These are phyloP conservation scores for Oryzias melastigma DNA, from an alignment of 2,113 vertebrate genomes.

Conservation along the genomic window DNA sequence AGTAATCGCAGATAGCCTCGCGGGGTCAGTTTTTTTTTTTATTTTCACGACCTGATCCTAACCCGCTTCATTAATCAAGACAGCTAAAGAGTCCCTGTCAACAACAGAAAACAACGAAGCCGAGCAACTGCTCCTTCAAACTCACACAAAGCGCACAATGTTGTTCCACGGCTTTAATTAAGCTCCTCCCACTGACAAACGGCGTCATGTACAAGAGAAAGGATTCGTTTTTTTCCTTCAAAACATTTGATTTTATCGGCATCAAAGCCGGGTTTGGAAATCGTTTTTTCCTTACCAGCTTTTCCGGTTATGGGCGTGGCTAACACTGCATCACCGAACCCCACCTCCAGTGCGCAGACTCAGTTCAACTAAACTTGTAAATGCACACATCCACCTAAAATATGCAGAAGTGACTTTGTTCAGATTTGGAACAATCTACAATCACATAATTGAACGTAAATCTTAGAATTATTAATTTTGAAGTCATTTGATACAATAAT, in stretches of 20 bases:
- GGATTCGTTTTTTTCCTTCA: background rate
- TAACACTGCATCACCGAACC: conserved; percentile 36
- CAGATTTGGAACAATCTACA: no score
- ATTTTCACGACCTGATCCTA: no score
- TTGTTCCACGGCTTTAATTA: background rate
- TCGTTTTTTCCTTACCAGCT: background rate
- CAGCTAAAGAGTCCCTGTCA: conserved; percentile 9
- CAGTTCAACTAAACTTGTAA: background rate
- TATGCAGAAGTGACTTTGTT: no score
- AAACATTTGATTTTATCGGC: background rate
- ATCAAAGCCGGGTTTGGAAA: background rate
- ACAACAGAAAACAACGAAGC: conserved; percentile 22
- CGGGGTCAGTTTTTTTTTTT: no score
- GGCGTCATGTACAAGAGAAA: background rate
- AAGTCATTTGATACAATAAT: no score
- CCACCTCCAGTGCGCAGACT: background rate
- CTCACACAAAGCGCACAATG: background rate
- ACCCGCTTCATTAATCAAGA: conserved; percentile 4
- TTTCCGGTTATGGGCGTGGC: conserved; percentile 55
- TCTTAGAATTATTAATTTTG: no score
- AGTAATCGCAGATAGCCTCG: conserved; percentile 8
- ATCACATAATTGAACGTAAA: no score
- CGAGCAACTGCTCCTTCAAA: conserved; percentile 4
- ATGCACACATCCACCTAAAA: no score
- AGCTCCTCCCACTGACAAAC: background rate